phyloP scores from a whole-genome alignment of 2,113 vertebrate species.

The Ibidorhyncha struthersii region DNA sequence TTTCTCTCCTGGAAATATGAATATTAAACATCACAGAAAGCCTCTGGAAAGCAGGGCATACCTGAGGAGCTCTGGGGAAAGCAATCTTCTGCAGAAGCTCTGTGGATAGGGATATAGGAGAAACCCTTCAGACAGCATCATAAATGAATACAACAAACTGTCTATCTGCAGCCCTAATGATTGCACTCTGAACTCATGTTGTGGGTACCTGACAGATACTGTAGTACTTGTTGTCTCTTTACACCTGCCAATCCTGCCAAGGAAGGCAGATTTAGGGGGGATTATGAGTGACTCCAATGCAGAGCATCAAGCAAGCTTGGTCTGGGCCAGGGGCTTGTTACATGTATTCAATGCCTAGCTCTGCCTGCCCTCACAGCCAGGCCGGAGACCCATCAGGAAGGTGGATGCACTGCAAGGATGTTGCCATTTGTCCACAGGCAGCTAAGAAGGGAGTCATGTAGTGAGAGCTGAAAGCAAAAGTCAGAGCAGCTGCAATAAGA shows the following conservation, averaged over 20 bases:
- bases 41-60: neutral
- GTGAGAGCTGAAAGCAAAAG: neutral
- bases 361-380: neutral
- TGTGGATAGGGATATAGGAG: neutral
- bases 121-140: neutral
- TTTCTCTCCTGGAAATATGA: neutral
- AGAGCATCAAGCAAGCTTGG: neutral
- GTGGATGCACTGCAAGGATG: fast-evolving
- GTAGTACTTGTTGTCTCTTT: neutral
- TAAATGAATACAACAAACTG: neutral
- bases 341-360: neutral
- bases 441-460: neutral
- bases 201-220: neutral
- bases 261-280: neutral
- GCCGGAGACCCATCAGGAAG: neutral
- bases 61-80: neutral
- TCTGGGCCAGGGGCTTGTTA: neutral
- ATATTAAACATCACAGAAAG: neutral
- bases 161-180: neutral
- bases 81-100: neutral
- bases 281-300: neutral
- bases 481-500: neutral
- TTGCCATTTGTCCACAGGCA: neutral
- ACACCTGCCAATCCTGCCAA: neutral
- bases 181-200: neutral